Conservation (phyloP, 2,888 invertebrate species). For the Serrognathus titanus region DNA sequence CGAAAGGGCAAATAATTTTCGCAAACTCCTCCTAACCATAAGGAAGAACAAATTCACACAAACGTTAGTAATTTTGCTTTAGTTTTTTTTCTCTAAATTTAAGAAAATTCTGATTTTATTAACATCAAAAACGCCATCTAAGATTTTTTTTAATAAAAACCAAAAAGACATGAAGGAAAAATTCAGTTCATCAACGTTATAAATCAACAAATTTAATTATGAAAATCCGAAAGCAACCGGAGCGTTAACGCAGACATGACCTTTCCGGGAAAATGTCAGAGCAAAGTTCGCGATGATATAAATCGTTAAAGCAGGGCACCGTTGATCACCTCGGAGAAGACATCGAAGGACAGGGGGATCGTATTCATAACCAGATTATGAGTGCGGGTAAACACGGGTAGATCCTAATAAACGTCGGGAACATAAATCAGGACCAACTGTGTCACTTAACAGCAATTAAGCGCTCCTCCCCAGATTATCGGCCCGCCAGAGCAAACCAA, state of each 20-base stretch:
- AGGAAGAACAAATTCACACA: no score
- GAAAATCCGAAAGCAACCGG: no score
- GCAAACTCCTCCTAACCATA: no score
- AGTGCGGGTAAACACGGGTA: constrained; percentile 30
- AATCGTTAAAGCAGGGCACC: constrained; percentile 11
- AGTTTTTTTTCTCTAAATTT: no score
- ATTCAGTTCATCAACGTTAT: no score
- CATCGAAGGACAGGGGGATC: constrained; percentile 23
- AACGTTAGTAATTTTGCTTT: no score
- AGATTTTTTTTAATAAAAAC: no score
- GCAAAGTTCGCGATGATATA: constrained; percentile 14
- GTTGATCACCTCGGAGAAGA: not conserved
- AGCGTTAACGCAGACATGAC: not conserved
- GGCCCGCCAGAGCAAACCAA: constrained; percentile 23
- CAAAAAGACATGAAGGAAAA: no score
- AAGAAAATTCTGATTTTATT: no score
- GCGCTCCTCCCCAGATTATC: constrained; percentile 33
- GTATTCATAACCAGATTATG: constrained; percentile 34
- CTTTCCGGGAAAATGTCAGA: constrained; percentile 6
- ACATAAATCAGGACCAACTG: constrained; percentile 32
- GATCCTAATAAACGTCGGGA: constrained; percentile 36
- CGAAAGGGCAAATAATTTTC: no score
- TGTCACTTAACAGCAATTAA: constrained; percentile 39
- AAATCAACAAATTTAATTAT: no score
- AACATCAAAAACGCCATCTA: no score